Evolutionary conservation across 2,113 vertebrate genomes (phyloP).

Genomic region (Phoenicopterus ruber): DNA sequence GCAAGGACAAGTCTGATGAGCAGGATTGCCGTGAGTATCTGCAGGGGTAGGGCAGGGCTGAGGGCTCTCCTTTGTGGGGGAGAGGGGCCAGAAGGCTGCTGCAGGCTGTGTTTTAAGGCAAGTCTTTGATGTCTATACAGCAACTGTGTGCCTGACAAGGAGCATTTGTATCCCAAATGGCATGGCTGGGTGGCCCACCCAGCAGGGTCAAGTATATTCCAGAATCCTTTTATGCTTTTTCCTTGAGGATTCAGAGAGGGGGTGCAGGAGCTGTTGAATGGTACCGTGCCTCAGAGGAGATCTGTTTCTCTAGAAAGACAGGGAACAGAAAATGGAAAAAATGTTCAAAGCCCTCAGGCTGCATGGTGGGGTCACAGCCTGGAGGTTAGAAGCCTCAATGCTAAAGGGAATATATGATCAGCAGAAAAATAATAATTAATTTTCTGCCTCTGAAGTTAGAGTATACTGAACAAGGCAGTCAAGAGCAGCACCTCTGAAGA

Average conservation of each 20-base stretch:
- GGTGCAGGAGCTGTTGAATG: background rate
- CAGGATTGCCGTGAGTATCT: conserved; percentile 88
- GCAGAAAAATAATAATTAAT: background rate
- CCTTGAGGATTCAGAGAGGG: background rate
- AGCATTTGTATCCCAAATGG: background rate
- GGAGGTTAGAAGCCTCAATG: background rate
- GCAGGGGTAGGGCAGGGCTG: background rate
- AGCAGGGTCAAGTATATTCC: background rate
- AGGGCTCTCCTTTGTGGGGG: background rate
- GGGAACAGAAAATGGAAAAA: background rate
- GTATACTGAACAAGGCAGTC: conserved; percentile 6
- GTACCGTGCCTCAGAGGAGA: background rate
- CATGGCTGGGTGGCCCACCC: background rate
- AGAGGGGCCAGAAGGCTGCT: background rate
- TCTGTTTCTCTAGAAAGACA: background rate
- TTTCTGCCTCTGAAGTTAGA: conserved; percentile 31
- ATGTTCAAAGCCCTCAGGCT: conserved; percentile 29
- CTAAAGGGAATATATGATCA: conserved; percentile 50
- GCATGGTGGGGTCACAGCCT: background rate
- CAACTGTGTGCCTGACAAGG: background rate
- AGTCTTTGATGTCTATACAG: background rate
- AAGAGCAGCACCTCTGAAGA: conserved; percentile 28
- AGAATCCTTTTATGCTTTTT: background rate
- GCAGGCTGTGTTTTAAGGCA: background rate
- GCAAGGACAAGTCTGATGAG: conserved; percentile 97